Evolutionary conservation across 2,797 vertebrate genomes (phyloP), one percentile per base, ranked within the genome.

Genomic region (Microctenopoma steveboyesi): DNA sequence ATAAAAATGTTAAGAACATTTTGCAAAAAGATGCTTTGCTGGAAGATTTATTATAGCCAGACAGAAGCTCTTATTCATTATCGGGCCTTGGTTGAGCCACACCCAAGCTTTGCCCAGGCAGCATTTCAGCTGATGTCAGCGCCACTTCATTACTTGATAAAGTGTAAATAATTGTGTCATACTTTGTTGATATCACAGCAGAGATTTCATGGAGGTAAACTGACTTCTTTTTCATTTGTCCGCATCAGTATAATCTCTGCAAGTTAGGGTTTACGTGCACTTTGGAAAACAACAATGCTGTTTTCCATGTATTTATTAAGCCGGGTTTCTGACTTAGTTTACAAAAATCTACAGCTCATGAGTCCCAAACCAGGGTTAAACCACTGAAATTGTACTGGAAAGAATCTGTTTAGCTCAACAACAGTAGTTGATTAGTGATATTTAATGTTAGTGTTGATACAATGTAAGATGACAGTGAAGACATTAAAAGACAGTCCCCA

Each of bases 131-230:
- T 18, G 3, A 51, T 52, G 22, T 65, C 76, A 70, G 68, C 66
- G 52, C 65, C 65, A 72, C 52, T 71, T 59, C 55, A 55, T 72
- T 55, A 64, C 77, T 64, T 65, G 50, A 74, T 57, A 5, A 64
- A 65, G 33, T 89, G 84, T 92, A 87, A 82, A 90, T 90, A 89
- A 15, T 18, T 71, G 60, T 85, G 59, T 76, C 54, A 63, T 78
- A 62, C 47, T 6, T 74, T 80, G 65, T 42, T 35, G 49, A 52
- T 69, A 35, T 70, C 56, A 39, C 27, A 22, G 63, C 68, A 39
- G 74, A 47, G 46, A 58, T 71, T 60, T 33, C 16, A 42, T 33
- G 9, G 47, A 69, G 62, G 71, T 72, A 65, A 56, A 71, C 61
- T 52, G 57, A 73, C 43, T 27, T 62, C 39, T 35, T 58, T 66